Base-by-base conservation (phyloP, 2,113 vertebrate genomes). In the Nyctereutes procyonoides region DNA sequence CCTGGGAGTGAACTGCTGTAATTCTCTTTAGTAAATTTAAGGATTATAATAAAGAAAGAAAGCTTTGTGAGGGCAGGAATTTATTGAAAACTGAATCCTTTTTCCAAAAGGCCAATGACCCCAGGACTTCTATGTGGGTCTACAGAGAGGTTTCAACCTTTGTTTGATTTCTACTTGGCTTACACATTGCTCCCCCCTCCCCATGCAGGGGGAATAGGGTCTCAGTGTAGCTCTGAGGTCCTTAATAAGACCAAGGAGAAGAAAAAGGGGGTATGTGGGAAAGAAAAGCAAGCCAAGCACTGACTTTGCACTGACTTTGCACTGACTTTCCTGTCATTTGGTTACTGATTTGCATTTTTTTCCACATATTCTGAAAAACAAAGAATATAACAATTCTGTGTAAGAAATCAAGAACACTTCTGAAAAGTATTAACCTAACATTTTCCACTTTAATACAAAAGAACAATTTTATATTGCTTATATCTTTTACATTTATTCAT, bases 391-490 rank as follows among this genome's bases (percentile, higher is more conserved):
- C 13, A 84, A 71, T 58, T 73, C 67, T 22, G 53, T 19, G 2
- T 69, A 69, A 88, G 30, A 95, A 96, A 71, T 92, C 51, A 82
- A 90, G 56, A 92, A 60, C 28, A 16, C 67, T 85, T 93, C 48
- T 71, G 19, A 90, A 81, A 97, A 97, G 86, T 30, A 84, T 16
- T 63, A 83, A 87, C 35, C 87, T 88, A 85, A 16, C 48, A 88
- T 3, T 67, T 76, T 55, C 60, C 60, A 87, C 12, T 95, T 92
- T 62, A 92, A 86, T 26, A 55, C 22, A 85, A 84, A 93, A 95
- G 55, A 92, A 94, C 20, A 71, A 91, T 43, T 83, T 93, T 96
- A 65, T 30, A 53, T 73, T 87, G 16, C 81, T 71, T 93, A 60
- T 3, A 53, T 1, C 11, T 93, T 76, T 63, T 24, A n/a, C 67